A percentile compares a stretch with the other conserved stretches of the same genome.
phyloP scores from a whole-genome alignment of 2,888 invertebrate species.

The Polydesmus complanatus region DNA sequence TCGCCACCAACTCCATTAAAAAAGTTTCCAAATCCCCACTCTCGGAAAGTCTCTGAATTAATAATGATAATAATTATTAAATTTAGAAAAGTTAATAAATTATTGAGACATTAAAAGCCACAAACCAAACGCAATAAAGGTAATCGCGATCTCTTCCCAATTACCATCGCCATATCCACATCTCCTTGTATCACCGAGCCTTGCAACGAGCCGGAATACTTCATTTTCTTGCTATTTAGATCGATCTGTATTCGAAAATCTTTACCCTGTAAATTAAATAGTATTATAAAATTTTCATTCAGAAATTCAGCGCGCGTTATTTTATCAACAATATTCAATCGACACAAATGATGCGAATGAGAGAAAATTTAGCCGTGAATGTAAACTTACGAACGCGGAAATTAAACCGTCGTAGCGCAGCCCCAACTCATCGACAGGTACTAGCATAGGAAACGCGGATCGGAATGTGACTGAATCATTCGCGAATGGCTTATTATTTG shows the following conservation, averaged over 20 bases:
- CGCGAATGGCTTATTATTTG: no score
- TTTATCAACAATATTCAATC: no score
- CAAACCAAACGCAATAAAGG: neutral
- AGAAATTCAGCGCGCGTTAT: no score
- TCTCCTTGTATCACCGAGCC: no score
- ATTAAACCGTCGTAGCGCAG: neutral
- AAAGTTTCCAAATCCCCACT: constrained; percentile 8
- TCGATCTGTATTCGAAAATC: no score
- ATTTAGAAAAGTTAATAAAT: neutral
- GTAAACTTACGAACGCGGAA: neutral
- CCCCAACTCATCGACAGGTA: neutral
- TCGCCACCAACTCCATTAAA: constrained; percentile 1
- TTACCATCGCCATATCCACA: no score
- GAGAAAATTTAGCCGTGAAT: no score
- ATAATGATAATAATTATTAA: neutral
- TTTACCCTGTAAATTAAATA: no score
- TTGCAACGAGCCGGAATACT: no score
- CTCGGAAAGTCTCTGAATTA: constrained; percentile 1
- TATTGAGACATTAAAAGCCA: neutral
- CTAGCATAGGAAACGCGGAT: neutral
- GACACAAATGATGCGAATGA: no score
- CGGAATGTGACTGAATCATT: neutral
- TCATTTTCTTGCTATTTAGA: no score
- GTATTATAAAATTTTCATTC: no score
- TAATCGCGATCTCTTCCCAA: neutral